A percentile compares a stretch with the other conserved stretches of the same genome.
These are phyloP conservation scores for Rhopilema esculentum DNA, from an alignment of 30 jellyfish, hydroid and myxozoan species.

Conservation along the genomic window DNA sequence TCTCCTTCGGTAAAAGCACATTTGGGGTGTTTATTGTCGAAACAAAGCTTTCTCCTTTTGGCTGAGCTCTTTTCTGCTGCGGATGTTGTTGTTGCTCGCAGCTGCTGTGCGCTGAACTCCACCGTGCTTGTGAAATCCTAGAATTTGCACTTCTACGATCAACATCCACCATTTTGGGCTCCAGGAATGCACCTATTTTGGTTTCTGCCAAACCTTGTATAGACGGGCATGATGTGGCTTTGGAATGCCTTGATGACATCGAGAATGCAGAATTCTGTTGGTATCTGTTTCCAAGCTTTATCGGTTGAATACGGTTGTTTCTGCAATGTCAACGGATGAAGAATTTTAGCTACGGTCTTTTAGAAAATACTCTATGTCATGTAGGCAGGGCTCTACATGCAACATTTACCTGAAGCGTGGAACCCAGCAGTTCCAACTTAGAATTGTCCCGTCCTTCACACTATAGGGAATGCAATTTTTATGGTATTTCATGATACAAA, in stretches of 20 bases:
- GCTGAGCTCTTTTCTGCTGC: neutral
- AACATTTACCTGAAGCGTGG: too few relatives aligned
- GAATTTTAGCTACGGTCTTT: too few relatives aligned
- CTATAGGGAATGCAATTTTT: too few relatives aligned
- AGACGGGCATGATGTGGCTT: neutral
- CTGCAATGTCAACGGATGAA: neutral
- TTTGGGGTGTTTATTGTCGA: neutral
- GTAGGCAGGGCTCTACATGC: too few relatives aligned
- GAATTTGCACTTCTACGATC: constrained; percentile 5
- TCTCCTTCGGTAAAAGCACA: neutral
- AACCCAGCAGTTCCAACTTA: too few relatives aligned
- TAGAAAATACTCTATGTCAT: too few relatives aligned
- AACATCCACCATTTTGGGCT: neutral
- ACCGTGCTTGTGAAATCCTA: neutral
- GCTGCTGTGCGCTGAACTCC: constrained; percentile 9
- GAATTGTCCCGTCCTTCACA: too few relatives aligned
- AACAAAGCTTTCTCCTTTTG: neutral
- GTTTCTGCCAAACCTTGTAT: constrained; percentile 23
- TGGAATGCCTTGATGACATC: constrained; percentile 19
- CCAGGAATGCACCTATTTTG: neutral
- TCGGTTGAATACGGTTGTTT: constrained; percentile 37
- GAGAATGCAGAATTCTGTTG: constrained; percentile 15
- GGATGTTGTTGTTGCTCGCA: neutral
- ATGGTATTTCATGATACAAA: too few relatives aligned
- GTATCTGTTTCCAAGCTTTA: constrained; percentile 22